Conservation (phyloP, 2,113 vertebrate genomes). For the Anguilla rostrata region DNA sequence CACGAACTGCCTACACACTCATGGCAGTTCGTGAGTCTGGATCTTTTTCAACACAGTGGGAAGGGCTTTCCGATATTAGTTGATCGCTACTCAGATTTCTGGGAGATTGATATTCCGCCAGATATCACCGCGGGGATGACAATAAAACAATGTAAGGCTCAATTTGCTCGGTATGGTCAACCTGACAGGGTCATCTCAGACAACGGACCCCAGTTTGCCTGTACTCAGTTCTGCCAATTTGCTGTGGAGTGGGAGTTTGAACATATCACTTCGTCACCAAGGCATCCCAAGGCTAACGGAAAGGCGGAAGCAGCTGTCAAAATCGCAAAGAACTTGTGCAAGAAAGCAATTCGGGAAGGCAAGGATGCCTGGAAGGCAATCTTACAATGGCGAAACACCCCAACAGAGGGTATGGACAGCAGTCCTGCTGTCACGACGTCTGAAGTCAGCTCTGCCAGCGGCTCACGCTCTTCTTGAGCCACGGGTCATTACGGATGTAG, state of each 20-base stretch:
- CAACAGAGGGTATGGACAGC: slow-evolving; percentile 23
- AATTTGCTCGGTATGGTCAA: slow-evolving; percentile 6
- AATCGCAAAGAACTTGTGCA: slow-evolving; percentile 23
- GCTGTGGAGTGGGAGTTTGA: slow-evolving; percentile 15
- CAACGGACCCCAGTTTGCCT: slow-evolving; percentile 13
- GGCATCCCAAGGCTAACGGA: slow-evolving; percentile 28
- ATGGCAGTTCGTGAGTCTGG: too few species aligned
- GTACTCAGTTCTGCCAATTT: not conserved
- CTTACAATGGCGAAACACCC: slow-evolving; percentile 32
- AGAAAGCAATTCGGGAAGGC: slow-evolving; percentile 1
- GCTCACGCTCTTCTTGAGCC: slow-evolving; percentile 26
- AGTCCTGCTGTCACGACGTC: slow-evolving; percentile 31
- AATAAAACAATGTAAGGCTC: not conserved
- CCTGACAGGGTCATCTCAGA: too few species aligned
- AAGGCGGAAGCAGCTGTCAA: slow-evolving; percentile 24
- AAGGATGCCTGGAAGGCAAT: slow-evolving; percentile 22
- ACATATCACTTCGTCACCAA: slow-evolving; percentile 13
- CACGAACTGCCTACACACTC: too few species aligned
- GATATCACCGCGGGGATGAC: not conserved
- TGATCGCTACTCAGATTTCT: slow-evolving; percentile 11
- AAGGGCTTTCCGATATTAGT: not conserved
- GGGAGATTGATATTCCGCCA: not conserved
- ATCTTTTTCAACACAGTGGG: too few species aligned
- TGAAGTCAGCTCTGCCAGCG: slow-evolving; percentile 26
- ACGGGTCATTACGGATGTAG: not conserved